Base-by-base conservation (phyloP, 2,888 invertebrate species). In the Tenthredo amoena region DNA sequence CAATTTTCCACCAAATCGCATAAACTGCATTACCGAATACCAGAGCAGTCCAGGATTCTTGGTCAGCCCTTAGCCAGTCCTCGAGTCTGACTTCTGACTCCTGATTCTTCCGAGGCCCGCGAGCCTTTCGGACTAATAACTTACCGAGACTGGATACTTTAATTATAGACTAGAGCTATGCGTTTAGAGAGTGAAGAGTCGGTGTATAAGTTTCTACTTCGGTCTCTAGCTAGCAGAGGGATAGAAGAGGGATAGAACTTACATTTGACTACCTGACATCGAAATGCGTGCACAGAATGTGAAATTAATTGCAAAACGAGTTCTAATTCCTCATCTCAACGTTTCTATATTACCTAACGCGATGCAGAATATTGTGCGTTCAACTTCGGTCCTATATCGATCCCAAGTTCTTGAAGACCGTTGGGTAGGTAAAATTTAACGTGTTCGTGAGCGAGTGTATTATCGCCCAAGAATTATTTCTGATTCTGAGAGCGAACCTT, bases 71-170 rank as follows among this genome's bases (percentile, higher is more conserved):
- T 77, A 1, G 21, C 47, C 21, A 76, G 43, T 21, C 43, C 43
- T 43, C 12, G 55, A 21, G 37, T 47, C 34, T 79, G 79, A 79
- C 58, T 81, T 62, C 40, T 81, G 62, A 81, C 81, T 81, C 40
- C 81, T 81, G 81, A 81, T 50, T 77, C 55, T 31, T 76, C 12
- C 84, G 40, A 9, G 18, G 26, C 37, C 21, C 12, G 21, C 26
- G 34, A 84, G 62, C 34, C 37, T 21, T 43, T 68, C 79, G 62
- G 85, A 34, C 68, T 68, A 77, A 79, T 85, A 85, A 85, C 76
- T 85, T 79, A 85, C 79, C 62, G 65, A 74, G 77, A 77, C 58
- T 40, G 77, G 76, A 85, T 85, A 77, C 85, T 85, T 85, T 85
- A 85, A 85, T 85, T 85, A 85, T 77, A 79, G 77, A 47, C 50